These are phyloP conservation scores for Patella caerulea DNA, from an alignment of 2,888 invertebrate genomes.

Conservation along the genomic window DNA sequence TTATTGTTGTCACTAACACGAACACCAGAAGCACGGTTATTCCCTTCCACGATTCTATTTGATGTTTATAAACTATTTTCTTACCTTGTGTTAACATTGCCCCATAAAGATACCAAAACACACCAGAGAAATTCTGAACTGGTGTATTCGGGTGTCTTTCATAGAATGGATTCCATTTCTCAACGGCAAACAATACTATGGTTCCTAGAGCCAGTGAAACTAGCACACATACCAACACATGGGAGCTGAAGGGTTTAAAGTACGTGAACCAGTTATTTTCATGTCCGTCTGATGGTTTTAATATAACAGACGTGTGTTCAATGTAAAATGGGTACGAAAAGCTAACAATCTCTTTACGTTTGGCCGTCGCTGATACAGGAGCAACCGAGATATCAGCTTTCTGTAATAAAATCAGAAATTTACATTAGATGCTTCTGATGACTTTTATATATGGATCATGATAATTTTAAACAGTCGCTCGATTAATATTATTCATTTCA, in stretches of 20 bases:
- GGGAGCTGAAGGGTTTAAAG: constrained; percentile 50
- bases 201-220: constrained; percentile 40
- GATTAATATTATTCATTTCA: too few relatives aligned
- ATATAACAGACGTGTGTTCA: constrained; percentile 48
- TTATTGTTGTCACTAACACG: too few relatives aligned
- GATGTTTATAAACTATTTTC: neutral
- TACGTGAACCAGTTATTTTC: constrained; percentile 49
- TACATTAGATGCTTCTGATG: too few relatives aligned
- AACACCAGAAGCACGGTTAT: too few relatives aligned
- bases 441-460: too few relatives aligned
- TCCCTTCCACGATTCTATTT: too few relatives aligned
- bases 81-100: constrained; percentile 91
- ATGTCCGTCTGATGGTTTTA: constrained; percentile 47
- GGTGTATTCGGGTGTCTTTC: neutral
- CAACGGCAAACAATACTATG: constrained; percentile 43
- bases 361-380: constrained; percentile 89
- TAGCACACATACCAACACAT: constrained; percentile 46
- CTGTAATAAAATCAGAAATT: constrained; percentile 71
- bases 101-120: constrained; percentile 89
- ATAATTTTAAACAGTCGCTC: too few relatives aligned
- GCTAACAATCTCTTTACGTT: constrained; percentile 89
- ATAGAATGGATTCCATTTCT: constrained; percentile 41
- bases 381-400: constrained; percentile 88
- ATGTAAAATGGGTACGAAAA: constrained; percentile 83
- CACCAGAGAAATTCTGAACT: constrained; percentile 28